Base-by-base conservation (phyloP, 2,888 invertebrate genomes). In the Molorchus minor region DNA sequence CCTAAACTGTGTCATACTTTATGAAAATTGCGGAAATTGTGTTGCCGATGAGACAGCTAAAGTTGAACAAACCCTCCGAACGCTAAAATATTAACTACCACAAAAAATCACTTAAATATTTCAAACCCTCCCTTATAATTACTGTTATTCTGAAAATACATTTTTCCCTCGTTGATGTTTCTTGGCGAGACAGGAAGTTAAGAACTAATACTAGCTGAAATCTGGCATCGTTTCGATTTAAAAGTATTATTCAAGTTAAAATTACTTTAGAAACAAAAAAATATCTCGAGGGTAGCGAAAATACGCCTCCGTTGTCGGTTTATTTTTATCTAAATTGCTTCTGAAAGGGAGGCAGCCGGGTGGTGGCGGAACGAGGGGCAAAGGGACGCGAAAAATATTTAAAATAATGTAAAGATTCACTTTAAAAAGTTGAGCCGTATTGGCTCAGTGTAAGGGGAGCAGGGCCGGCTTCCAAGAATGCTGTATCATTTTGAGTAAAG, bases 251-350 rank as follows among this genome's bases (percentile, higher is more conserved):
- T 74, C 70, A 68, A 74, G 69, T 73, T 74, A 70, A 74, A 74
- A 74, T 74, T 73, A 73, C 73, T 70, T 67, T 52, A 49, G 49
- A 57, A 64, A 66, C 65, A 69, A 69, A 73, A 68, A 73, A 71
- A 71, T 64, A 64, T 64, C 69, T 65, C 69, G 65, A 69, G 71
- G 73, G 73, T 70, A 65, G 64, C 69, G 71, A 71, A 72, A 72
- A 70, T 70, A 70, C 69, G 68, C 67, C 69, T 69, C 69, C 64
- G 68, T 67, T 72, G 70, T 72, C 69, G 65, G 73, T 73, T 74
- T 75, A 75, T 75, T 75, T 75, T 75, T 72, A 70, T 75, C 75
- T 71, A 71, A 75, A 75, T 74, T 73, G 73, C 71, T 69, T 54
- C 33, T 46, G 51, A 52, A 51, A 53, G 38, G 58, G 60, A 62